Percentiles rank a stretch among this genome's conserved stretches.
Evolutionary conservation across 2,113 vertebrate species (phyloP).

Genomic region (Trachemys scripta): DNA sequence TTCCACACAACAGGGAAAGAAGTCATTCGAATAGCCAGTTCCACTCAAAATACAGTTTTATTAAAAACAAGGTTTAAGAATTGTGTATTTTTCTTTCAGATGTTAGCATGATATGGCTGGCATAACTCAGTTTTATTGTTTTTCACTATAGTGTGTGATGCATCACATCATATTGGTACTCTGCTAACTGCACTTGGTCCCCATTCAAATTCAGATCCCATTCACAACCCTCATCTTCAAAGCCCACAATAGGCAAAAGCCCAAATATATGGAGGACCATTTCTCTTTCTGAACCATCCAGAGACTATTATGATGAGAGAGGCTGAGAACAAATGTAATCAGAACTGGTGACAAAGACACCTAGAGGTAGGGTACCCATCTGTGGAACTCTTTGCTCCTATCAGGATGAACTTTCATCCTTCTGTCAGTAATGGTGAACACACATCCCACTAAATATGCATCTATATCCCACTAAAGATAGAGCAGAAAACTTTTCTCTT

Average conservation of each 20-base stretch:
- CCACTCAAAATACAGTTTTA: background rate
- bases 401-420: background rate
- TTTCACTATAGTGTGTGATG: background rate
- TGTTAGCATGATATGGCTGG: background rate
- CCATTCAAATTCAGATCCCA: background rate
- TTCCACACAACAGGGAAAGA: rapidly evolving
- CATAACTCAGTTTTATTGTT: rapidly evolving
- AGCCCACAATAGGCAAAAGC: background rate
- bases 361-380: background rate
- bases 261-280: background rate
- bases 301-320: background rate
- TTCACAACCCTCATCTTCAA: conserved; percentile 7
- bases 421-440: background rate
- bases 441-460: background rate
- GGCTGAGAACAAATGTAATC: background rate
- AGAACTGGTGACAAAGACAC: background rate
- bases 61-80: background rate
- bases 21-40: background rate
- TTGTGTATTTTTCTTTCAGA: background rate
- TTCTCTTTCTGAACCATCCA: background rate
- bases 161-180: background rate
- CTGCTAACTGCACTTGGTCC: background rate
- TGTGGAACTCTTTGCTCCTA: background rate
- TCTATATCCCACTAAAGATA: background rate
- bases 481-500: background rate